Percentiles rank a stretch among this genome's conserved stretches.
Evolutionary conservation across 2,888 invertebrate genomes (phyloP).

Genomic region (Pyrgus malvae): DNA sequence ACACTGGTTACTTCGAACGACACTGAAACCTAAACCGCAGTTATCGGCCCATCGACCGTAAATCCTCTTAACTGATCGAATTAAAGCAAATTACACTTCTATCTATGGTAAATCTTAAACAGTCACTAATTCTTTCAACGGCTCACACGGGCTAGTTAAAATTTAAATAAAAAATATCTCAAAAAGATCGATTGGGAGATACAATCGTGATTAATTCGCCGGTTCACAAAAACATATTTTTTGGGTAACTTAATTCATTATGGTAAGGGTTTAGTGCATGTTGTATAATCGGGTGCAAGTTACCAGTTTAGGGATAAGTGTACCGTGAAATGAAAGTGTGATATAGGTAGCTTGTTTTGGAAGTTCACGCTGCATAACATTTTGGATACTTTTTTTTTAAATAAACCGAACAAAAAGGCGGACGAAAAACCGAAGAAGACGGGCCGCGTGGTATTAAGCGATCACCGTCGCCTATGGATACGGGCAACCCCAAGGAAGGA

Average conservation of each 20-base stretch:
- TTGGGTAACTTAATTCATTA: slow-evolving; percentile 56
- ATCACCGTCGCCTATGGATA: no score
- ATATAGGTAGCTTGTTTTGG: slow-evolving; percentile 8
- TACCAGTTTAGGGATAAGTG: slow-evolving; percentile 5
- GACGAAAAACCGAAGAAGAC: no score
- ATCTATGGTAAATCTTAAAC: slow-evolving; percentile 37
- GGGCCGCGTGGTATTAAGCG: no score
- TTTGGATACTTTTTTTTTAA: no score
- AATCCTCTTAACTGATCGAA: slow-evolving; percentile 32
- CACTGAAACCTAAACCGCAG: slow-evolving; percentile 4
- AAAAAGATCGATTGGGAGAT: slow-evolving; percentile 54
- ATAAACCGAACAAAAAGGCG: no score
- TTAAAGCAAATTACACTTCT: slow-evolving; percentile 38
- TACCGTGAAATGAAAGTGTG: slow-evolving; percentile 22
- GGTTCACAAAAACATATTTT: slow-evolving; percentile 54
- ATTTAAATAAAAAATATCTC: slow-evolving; percentile 47
- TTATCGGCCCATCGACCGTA: slow-evolving; percentile 35
- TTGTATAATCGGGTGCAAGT: slow-evolving; percentile 17
- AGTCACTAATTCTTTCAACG: slow-evolving; percentile 49
- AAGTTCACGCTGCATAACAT: slow-evolving; percentile 14
- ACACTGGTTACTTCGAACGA: background rate
- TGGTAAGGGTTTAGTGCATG: slow-evolving; percentile 27
- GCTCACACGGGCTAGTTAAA: slow-evolving; percentile 41
- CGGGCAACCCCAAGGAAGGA: no score
- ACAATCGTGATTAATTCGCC: slow-evolving; percentile 50